Base-by-base conservation (phyloP, 2,888 invertebrate species). In the Camponotus fellah region DNA sequence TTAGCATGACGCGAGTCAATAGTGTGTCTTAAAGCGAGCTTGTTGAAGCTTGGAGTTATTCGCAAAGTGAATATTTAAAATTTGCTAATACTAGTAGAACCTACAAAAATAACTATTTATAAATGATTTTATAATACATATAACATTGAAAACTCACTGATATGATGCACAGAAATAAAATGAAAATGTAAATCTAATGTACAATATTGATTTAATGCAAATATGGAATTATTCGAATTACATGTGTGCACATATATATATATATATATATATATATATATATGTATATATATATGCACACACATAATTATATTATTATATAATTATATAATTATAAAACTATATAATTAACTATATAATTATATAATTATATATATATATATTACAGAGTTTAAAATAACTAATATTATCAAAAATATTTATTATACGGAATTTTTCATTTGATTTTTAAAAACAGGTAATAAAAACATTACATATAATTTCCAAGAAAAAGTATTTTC, bases 21-120 rank as follows among this genome's bases (percentile, higher is more conserved):
- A 88, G 81, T 75, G 83, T 86, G 88, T 85, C 88, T 86, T 79
- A 88, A 88, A 53, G 58, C 46, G n/a, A n/a, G 49, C n/a, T 53
- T 14, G 49, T 53, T 53, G 49, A 53, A 53, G 2, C n/a, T 53
- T 53, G 49, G n/a, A 53, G 8, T 53, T 53, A n/a, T 53, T n/a
- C 8, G 17, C 49, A 1, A n/a, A 53, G 49, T n/a, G 14, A 53
- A 53, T n/a, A 8, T 49, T 49, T 49, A 17, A 49, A 17, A 49
- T 17, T 53, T 53, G 49, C n/a, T 53, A 49, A 49, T 49, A 49
- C 49, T 49, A 49, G 2, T 49, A 53, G n/a, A 26, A n/a, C 8
- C n/a, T n/a, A 6, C 49, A 53, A 14, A 53, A 53, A 53, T 53
- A 2, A 2, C 17, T 53, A 53, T 53, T 26, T 26, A 26, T 26